phyloP scores from a whole-genome alignment of 2,113 vertebrate genomes.

The Entomyzon cyanotis region DNA sequence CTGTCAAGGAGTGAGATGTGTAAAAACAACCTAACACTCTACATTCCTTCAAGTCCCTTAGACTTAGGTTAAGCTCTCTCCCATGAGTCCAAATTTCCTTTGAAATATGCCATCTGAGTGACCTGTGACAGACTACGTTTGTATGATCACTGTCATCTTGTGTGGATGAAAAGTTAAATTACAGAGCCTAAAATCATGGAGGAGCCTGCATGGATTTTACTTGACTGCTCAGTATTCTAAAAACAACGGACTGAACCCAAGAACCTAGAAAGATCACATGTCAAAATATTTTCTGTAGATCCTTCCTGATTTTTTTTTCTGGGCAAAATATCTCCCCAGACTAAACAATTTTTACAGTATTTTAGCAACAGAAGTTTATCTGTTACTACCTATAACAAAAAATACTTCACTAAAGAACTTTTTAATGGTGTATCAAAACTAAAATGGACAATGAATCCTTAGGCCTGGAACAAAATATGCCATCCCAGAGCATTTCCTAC shows the following conservation, averaged over 20 bases:
- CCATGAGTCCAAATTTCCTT: neutral
- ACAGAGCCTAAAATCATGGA: neutral
- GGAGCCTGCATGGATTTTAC: neutral
- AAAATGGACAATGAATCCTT: neutral
- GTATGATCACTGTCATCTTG: too few relatives aligned
- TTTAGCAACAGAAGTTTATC: neutral
- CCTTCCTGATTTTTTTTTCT: neutral
- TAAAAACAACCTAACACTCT: neutral
- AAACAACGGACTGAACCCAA: neutral
- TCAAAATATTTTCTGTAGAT: neutral
- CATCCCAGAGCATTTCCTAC: neutral
- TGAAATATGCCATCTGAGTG: neutral
- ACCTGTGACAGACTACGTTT: neutral
- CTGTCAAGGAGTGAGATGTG: neutral
- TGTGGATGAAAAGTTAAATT: neutral
- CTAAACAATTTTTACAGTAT: neutral
- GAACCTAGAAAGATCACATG: neutral
- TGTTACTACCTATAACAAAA: neutral
- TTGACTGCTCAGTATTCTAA: neutral
- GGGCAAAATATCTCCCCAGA: neutral
- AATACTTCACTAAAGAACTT: neutral
- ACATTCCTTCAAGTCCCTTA: neutral
- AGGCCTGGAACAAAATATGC: neutral
- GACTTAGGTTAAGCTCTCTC: neutral
- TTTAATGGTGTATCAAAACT: neutral